phyloP scores from a whole-genome alignment of 35 echinoderm and acorn worm genomes.

The Heliocidaris tuberculata region DNA sequence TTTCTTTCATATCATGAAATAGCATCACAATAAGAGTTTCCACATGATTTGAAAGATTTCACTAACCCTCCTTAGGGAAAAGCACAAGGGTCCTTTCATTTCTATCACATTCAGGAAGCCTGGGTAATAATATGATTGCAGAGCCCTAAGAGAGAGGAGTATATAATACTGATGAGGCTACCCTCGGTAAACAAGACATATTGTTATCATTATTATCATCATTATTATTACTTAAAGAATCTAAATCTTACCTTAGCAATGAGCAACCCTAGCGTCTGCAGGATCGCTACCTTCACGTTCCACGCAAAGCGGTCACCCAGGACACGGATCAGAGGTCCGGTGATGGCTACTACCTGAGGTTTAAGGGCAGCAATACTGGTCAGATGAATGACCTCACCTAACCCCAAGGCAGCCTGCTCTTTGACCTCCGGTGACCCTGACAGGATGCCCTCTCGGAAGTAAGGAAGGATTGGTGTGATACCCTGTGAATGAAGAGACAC shows the following conservation, averaged over 20 bases:
- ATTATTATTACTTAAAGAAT: no score
- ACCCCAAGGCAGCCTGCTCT: constrained; percentile 80
- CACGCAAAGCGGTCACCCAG: constrained; percentile 91
- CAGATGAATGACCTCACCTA: constrained; percentile 84
- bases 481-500: constrained; percentile 59
- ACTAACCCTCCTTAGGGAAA: no score
- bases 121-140: no score
- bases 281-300: constrained; percentile 98
- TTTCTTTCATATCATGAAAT: no score
- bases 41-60: no score
- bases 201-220: no score
- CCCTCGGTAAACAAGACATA: no score
- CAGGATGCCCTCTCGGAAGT: constrained; percentile 89
- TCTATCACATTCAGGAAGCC: no score
- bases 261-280: constrained; percentile 79
- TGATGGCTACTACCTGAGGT: constrained; percentile 93
- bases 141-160: no score
- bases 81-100: no score
- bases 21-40: no score
- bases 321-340: constrained; percentile 94
- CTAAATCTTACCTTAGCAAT: constrained; percentile 73
- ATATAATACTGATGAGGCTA: no score
- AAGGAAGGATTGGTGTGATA: constrained; percentile 87
- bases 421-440: constrained; percentile 86
- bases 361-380: constrained; percentile 88